phyloP scores from a whole-genome alignment of 2,797 vertebrate genomes.

The Morus bassanus region DNA sequence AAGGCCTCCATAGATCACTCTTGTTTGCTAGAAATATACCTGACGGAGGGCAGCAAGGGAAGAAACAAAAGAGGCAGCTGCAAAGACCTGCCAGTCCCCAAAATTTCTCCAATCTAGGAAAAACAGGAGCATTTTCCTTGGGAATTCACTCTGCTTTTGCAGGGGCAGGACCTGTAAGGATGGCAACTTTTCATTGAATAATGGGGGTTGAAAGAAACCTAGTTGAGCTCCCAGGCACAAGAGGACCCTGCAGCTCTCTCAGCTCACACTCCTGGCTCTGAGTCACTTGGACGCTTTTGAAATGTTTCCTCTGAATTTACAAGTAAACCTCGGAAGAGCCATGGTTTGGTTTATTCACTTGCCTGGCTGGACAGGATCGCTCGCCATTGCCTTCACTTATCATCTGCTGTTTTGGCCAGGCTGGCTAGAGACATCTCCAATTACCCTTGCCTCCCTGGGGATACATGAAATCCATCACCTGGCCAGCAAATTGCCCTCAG shows the following conservation, averaged over 20 bases:
- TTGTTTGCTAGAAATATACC: not conserved
- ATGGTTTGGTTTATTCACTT: not conserved
- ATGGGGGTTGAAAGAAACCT: not conserved
- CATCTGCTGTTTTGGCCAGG: not conserved
- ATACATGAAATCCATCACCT: not conserved
- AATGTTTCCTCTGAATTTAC: not conserved
- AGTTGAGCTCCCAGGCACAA: fast-evolving
- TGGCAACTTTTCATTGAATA: not conserved
- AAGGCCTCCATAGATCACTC: not conserved
- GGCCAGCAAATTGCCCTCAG: not conserved
- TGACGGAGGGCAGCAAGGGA: not conserved
- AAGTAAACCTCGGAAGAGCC: not conserved
- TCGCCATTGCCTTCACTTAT: not conserved
- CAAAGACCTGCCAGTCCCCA: not conserved
- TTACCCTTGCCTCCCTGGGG: not conserved
- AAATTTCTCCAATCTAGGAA: not conserved
- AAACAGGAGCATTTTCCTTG: not conserved
- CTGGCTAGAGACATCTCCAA: not conserved
- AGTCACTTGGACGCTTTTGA: not conserved
- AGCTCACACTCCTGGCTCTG: not conserved
- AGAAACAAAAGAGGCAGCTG: not conserved
- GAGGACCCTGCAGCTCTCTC: not conserved
- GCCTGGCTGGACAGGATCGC: not conserved
- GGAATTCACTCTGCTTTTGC: not conserved
- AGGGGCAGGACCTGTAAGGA: not conserved